A percentile compares a stretch with the other conserved stretches of the same genome.
These are phyloP conservation scores for Enteromius mattozi DNA, from an alignment of 2,797 vertebrate species.

Conservation along the genomic window DNA sequence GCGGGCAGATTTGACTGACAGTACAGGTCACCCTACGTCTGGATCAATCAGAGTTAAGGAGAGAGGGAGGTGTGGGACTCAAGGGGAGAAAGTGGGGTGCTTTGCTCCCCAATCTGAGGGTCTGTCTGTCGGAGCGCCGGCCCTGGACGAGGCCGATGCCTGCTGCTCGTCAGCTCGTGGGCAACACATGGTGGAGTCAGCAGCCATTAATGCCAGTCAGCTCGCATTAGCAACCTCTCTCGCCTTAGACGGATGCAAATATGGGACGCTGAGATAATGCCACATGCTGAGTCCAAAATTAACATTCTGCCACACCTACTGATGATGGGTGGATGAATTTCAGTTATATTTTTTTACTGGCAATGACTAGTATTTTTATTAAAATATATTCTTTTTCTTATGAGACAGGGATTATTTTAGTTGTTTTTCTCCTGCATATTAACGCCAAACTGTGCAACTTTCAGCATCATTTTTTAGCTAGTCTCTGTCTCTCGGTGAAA, in stretches of 20 bases:
- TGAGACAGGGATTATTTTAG: background rate
- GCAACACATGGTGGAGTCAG: conserved; percentile 58
- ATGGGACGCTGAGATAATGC: background rate
- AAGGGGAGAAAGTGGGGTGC: conserved; percentile 41
- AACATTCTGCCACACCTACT: conserved; percentile 4
- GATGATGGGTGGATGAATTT: background rate
- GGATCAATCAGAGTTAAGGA: conserved; percentile 62
- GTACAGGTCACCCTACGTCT: conserved; percentile 62
- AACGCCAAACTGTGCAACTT: conserved; percentile 14
- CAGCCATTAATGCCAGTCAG: conserved; percentile 64
- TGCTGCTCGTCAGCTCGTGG: conserved; percentile 51
- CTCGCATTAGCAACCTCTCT: conserved; percentile 50
- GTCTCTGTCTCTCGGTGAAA: background rate
- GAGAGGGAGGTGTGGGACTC: conserved; percentile 46
- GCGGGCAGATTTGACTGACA: conserved; percentile 58
- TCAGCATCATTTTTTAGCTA: conserved; percentile 4
- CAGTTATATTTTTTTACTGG: background rate
- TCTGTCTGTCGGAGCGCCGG: conserved; percentile 22
- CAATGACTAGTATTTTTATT: background rate
- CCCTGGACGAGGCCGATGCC: conserved; percentile 43
- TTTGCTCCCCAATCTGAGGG: conserved; percentile 27
- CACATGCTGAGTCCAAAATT: background rate
- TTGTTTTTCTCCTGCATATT: background rate
- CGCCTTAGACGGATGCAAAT: conserved; percentile 28
- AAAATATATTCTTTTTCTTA: background rate